phyloP scores from a whole-genome alignment of 2,888 invertebrate species.

The Halocaridina rubra region DNA sequence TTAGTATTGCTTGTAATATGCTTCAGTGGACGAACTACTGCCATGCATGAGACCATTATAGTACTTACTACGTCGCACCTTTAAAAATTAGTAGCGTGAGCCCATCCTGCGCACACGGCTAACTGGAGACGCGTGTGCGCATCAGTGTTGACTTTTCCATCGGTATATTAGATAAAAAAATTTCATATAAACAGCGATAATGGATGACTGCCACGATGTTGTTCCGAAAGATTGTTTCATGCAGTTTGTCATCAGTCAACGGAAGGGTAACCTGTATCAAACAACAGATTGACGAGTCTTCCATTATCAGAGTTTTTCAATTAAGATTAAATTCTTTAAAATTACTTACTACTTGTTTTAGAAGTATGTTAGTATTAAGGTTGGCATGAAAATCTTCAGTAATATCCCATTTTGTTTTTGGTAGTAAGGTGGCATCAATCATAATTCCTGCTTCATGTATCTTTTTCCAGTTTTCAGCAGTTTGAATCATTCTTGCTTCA shows the following conservation, averaged over 20 bases:
- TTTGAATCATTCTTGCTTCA: too few species aligned
- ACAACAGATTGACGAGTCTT: constrained; percentile 7
- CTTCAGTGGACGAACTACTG: too few species aligned
- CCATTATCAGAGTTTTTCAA: neutral
- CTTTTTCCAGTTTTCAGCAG: too few species aligned
- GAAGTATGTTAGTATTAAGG: neutral
- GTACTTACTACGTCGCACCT: too few species aligned
- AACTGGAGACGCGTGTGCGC: constrained; percentile 39
- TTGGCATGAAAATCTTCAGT: neutral
- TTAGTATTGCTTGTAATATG: neutral
- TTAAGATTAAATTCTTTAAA: neutral
- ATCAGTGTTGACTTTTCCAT: neutral
- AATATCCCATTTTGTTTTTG: too few species aligned
- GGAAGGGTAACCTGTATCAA: constrained; percentile 57
- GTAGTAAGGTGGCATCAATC: too few species aligned
- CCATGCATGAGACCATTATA: too few species aligned
- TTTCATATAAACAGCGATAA: neutral
- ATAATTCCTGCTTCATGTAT: too few species aligned
- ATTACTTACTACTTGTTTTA: neutral
- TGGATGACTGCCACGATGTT: constrained; percentile 23
- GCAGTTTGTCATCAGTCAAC: neutral
- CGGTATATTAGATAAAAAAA: neutral
- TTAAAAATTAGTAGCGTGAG: too few species aligned
- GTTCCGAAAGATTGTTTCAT: constrained; percentile 53
- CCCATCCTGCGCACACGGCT: constrained; percentile 27